A percentile compares a stretch with the other conserved stretches of the same genome.
Conservation (phyloP, 2,113 vertebrate genomes). For the Guaruba guarouba region DNA sequence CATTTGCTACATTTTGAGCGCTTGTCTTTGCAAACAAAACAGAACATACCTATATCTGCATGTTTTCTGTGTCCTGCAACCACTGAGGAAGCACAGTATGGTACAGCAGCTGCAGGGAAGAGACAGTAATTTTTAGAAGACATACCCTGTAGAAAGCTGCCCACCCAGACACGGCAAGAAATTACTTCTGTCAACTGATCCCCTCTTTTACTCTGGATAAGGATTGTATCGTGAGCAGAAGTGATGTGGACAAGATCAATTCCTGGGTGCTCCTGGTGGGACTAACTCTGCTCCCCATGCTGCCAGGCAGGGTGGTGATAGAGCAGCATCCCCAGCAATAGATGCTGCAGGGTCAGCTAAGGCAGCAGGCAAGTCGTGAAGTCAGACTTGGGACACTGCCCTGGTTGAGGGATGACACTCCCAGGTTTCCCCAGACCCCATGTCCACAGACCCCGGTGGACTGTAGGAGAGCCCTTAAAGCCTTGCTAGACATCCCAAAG, state of each 20-base stretch:
- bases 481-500: neutral
- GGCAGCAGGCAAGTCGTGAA: neutral
- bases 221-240: neutral
- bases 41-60: neutral
- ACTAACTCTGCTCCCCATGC: accelerated
- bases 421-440: accelerated
- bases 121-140: neutral
- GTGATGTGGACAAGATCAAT: neutral
- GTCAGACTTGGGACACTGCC: neutral
- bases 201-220: neutral
- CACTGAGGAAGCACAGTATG: accelerated
- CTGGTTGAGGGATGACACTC: neutral
- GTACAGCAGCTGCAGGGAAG: neutral
- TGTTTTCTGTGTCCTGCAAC: neutral
- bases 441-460: accelerated
- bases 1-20: neutral
- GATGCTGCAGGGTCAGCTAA: neutral
- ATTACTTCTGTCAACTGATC: accelerated
- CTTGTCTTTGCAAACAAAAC: neutral
- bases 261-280: neutral
- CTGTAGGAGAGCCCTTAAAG: neutral
- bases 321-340: neutral
- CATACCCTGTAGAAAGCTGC: neutral
- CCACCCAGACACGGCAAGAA: accelerated
- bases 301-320: neutral